Evolutionary conservation across 2,888 invertebrate genomes (phyloP), one percentile per base, ranked within the genome.

Genomic region (Eurytoma californica): DNA sequence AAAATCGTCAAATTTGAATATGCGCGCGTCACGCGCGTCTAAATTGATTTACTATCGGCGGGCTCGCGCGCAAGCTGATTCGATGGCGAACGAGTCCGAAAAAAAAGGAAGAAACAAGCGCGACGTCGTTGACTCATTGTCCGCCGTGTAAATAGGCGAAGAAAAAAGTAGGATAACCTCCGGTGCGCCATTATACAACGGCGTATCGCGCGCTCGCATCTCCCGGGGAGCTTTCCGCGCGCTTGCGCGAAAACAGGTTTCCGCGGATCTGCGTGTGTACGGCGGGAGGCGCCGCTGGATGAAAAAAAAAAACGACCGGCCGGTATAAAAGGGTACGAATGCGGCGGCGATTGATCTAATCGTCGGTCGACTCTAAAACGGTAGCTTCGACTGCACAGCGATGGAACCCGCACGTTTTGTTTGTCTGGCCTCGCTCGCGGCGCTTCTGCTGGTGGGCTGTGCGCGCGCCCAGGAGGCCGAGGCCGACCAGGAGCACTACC

Each of bases 401-500:
- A 16, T 72, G 66, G 79, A 16, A 60, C 16, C 53, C 28, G 12
- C 3, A 28, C 72, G 65, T 14, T 47, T 39, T 9, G 58, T 47
- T 61, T 72, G n/a, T 39, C 63, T 70, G 28, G 65, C 65, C 20
- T 30, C 67, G 28, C 28, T 53, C 3, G 65, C 61, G 5, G n/a
- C 30, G n/a, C 3, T 69, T 7, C 51, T 74, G 65, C 51, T 57
- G n/a, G n/a, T 67, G 5, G 30, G 51, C 0, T 39, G 49, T 0
- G 55, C 28, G 5, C 12, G 9, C 1, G 79, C 58, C 3, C n/a
- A 65, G 13, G 74, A 57, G 14, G 16, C 30, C 16, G 18, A 18
- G 9, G 47, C 61, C 28, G 28, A 7, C 18, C 18, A n/a, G 9
- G 79, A 80, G 16, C 60, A 75, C 72, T 84, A 85, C 63, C 79